A percentile compares a stretch with the other conserved stretches of the same genome.
These are phyloP conservation scores for Erpornis zantholeuca DNA, from an alignment of 2,113 vertebrate genomes.

Conservation along the genomic window DNA sequence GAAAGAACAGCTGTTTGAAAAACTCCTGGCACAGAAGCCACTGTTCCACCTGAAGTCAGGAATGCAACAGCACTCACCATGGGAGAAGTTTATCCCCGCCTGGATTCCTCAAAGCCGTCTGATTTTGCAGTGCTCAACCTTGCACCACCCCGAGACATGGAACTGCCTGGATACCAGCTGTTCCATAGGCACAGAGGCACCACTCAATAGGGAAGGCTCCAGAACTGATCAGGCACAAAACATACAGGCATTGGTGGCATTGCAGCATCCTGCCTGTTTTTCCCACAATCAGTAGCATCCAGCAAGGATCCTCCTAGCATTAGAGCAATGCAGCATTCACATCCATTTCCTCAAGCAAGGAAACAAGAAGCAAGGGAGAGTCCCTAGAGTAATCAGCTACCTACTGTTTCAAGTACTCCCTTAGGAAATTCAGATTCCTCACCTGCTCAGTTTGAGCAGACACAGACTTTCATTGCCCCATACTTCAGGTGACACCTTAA, in stretches of 20 bases:
- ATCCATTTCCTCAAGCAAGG: not conserved
- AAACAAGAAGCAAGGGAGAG: not conserved
- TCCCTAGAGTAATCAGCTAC: not conserved
- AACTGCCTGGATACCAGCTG: not conserved
- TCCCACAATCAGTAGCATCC: not conserved
- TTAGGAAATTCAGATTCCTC: not conserved
- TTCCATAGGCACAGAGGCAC: not conserved
- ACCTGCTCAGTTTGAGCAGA: not conserved
- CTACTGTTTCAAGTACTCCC: not conserved
- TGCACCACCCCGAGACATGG: not conserved
- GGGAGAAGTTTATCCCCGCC: not conserved
- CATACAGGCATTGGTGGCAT: fast-evolving
- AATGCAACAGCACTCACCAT: not conserved
- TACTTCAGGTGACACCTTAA: not conserved
- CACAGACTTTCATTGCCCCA: not conserved
- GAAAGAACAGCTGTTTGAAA: not conserved
- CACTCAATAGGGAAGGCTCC: not conserved
- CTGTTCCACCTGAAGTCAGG: not conserved
- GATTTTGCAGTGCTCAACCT: not conserved
- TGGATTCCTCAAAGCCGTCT: not conserved
- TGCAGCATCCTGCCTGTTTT: not conserved
- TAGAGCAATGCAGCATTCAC: not conserved
- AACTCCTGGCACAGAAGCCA: not conserved
- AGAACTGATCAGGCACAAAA: not conserved
- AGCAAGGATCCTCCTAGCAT: not conserved